Conservation (phyloP, 2,888 invertebrate species). For the Cheilosia vernalis region DNA sequence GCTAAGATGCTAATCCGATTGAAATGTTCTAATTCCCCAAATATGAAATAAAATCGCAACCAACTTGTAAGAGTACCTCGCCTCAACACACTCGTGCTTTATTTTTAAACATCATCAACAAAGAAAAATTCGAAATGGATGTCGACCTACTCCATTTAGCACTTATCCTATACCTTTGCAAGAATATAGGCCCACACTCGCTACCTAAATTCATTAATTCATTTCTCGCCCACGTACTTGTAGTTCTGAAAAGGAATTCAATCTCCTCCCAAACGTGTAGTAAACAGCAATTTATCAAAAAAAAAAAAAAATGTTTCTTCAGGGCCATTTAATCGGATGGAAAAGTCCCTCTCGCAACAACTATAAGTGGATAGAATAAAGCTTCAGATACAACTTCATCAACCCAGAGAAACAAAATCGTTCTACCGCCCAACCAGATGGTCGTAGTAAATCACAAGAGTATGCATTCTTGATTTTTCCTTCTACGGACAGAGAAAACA, state of each 20-base stretch:
- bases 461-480: slow-evolving; percentile 30
- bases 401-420: background rate
- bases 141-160: too few relatives aligned
- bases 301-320: too few relatives aligned
- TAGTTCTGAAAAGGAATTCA: background rate
- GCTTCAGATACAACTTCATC: slow-evolving; percentile 2
- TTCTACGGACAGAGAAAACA: background rate
- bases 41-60: too few relatives aligned
- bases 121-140: too few relatives aligned
- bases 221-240: background rate
- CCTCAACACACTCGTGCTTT: too few relatives aligned
- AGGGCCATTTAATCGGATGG: slow-evolving; percentile 18
- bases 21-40: too few relatives aligned
- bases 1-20: too few relatives aligned
- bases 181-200: too few relatives aligned
- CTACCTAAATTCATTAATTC: too few relatives aligned
- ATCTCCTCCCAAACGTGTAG: background rate
- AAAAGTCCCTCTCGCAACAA: slow-evolving; percentile 1
- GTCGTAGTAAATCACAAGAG: slow-evolving; percentile 54
- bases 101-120: too few relatives aligned
- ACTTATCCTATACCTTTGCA: too few relatives aligned
- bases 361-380: slow-evolving; percentile 22
- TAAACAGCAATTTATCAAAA: background rate
- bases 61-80: too few relatives aligned
- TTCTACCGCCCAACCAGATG: slow-evolving; percentile 14